phyloP scores from a whole-genome alignment of 2,797 vertebrate genomes.

The Fundulus diaphanus region DNA sequence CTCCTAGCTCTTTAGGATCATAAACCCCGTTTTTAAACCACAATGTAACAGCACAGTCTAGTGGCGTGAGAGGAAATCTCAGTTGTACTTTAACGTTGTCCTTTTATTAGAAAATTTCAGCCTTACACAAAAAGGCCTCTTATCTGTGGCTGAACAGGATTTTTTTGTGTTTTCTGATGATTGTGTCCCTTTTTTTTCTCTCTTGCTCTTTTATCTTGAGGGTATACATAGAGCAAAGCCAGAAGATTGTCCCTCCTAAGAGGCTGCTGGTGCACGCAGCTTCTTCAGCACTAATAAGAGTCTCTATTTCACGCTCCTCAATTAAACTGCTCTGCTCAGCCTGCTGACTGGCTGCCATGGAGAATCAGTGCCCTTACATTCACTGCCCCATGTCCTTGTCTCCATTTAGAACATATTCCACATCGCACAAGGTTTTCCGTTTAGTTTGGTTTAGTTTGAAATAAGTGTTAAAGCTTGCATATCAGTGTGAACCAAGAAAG shows the following conservation, averaged over 20 bases:
- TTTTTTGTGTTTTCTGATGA: conserved; percentile 48
- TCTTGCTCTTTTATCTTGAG: conserved; percentile 47
- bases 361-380: conserved; percentile 50
- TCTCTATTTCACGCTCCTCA: conserved; percentile 76
- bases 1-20: not conserved
- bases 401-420: conserved; percentile 31
- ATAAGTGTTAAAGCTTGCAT: not conserved
- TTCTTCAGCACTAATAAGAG: conserved; percentile 64
- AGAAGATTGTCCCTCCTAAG: conserved; percentile 52
- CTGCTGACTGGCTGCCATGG: conserved; percentile 56
- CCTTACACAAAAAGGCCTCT: conserved; percentile 1
- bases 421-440: conserved; percentile 10
- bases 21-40: not conserved
- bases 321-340: conserved; percentile 64
- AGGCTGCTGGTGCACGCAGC: conserved; percentile 49
- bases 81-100: not conserved
- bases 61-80: not conserved
- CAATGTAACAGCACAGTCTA: conserved; percentile 11
- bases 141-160: conserved; percentile 45
- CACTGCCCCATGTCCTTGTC: conserved; percentile 35
- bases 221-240: conserved; percentile 52
- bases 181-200: conserved; percentile 30
- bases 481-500: not conserved
- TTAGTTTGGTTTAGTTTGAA: conserved; percentile 3
- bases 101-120: conserved; percentile 15